Evolutionary conservation across 2,797 vertebrate genomes (phyloP).

Genomic region (Loriculus beryllinus): DNA sequence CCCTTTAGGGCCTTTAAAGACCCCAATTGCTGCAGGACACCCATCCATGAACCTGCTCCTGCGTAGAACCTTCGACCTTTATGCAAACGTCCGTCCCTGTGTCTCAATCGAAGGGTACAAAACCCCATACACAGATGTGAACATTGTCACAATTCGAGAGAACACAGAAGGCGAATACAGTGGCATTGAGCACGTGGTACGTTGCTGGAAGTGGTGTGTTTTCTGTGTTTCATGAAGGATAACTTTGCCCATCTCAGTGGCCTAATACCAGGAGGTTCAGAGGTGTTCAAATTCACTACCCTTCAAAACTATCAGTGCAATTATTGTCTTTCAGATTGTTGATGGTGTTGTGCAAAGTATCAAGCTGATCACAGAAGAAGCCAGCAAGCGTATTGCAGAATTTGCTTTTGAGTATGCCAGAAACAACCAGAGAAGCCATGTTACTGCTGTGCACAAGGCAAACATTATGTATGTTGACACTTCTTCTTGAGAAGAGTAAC

Average conservation of each 20-base stretch:
- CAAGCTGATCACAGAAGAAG: slow-evolving; percentile 94
- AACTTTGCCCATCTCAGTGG: background rate
- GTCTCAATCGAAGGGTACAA: slow-evolving; percentile 93
- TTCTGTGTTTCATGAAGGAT: background rate
- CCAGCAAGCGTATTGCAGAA: slow-evolving; percentile 91
- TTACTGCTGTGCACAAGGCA: slow-evolving; percentile 96
- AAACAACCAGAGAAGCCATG: slow-evolving; percentile 90
- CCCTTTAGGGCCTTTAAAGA: slow-evolving; percentile 89
- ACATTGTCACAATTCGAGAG: slow-evolving; percentile 95
- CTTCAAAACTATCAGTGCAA: background rate
- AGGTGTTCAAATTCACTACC: background rate
- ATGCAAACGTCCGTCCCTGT: slow-evolving; percentile 92
- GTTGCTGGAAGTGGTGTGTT: background rate
- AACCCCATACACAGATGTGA: slow-evolving; percentile 91
- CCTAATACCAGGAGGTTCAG: background rate
- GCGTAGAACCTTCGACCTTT: slow-evolving; percentile 94
- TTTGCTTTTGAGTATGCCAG: slow-evolving; percentile 96
- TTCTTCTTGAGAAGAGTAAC: background rate
- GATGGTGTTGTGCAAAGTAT: slow-evolving; percentile 98
- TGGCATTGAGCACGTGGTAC: slow-evolving; percentile 93
- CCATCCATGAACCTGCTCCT: slow-evolving; percentile 95
- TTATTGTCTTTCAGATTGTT: slow-evolving; percentile 85
- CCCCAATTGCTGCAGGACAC: slow-evolving; percentile 94
- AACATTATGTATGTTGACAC: slow-evolving; percentile 91
- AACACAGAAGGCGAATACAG: slow-evolving; percentile 98